Conservation (phyloP, 2,797 vertebrate genomes). For the Podarcis lilfordi region DNA sequence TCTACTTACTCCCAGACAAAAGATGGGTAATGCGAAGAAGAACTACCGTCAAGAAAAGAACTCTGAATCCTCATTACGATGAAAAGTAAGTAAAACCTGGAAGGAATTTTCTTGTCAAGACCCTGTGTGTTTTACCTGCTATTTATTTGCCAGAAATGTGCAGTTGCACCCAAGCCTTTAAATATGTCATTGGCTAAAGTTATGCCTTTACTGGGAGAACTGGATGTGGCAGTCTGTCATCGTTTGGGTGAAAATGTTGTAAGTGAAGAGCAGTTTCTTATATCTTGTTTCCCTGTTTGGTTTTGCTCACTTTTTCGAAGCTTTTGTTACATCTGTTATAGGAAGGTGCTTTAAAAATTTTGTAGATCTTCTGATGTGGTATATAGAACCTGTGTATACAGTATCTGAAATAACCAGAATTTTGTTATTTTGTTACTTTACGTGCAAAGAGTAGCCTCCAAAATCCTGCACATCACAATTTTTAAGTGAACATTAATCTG, state of each 20-base stretch:
- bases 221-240: not conserved
- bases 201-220: not conserved
- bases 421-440: not conserved
- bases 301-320: not conserved
- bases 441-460: not conserved
- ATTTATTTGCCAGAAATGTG: not conserved
- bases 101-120: not conserved
- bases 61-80: conserved; percentile 86
- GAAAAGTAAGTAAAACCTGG: conserved; percentile 83
- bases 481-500: not conserved
- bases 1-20: conserved; percentile 94
- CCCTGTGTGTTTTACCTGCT: not conserved
- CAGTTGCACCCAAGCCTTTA: not conserved
- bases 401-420: too few species aligned
- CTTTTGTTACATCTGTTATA: not conserved
- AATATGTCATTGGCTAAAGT: not conserved
- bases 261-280: not conserved
- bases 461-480: not conserved
- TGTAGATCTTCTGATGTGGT: not conserved
- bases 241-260: not conserved
- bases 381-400: not conserved
- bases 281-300: not conserved
- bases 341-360: not conserved
- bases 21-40: conserved; percentile 88
- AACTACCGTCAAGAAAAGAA: conserved; percentile 89